These are phyloP conservation scores for Hyperoplus immaculatus DNA, from an alignment of 2,797 vertebrate species.

Conservation along the genomic window DNA sequence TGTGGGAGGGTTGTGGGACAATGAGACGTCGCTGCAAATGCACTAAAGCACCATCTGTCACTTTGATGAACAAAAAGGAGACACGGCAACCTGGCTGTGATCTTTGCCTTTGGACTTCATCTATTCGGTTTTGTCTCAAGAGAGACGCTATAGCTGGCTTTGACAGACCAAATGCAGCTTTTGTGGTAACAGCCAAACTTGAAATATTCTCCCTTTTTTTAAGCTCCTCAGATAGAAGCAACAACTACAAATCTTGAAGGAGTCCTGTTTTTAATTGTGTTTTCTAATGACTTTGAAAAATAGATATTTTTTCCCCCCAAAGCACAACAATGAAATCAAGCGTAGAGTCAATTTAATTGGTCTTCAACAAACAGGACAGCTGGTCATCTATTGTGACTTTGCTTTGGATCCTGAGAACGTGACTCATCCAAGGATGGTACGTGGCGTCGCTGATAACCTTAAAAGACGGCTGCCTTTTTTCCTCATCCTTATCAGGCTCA, in stretches of 20 bases:
- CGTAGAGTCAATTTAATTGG: slow-evolving; percentile 32
- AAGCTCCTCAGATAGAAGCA: slow-evolving; percentile 42
- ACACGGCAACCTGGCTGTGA: slow-evolving; percentile 57
- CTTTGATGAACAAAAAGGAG: slow-evolving; percentile 62
- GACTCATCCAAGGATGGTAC: slow-evolving; percentile 50
- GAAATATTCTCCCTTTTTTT: slow-evolving; percentile 47
- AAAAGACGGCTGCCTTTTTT: slow-evolving; percentile 68
- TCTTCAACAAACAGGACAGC: slow-evolving; percentile 44
- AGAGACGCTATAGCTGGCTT: slow-evolving; percentile 34
- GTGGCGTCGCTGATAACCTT: slow-evolving; percentile 73
- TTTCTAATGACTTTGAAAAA: slow-evolving; percentile 44
- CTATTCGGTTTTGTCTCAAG: slow-evolving; percentile 54
- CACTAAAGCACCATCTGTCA: slow-evolving; percentile 61
- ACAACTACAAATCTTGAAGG: slow-evolving; percentile 37
- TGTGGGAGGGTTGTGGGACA: slow-evolving; percentile 30
- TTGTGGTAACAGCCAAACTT: slow-evolving; percentile 58
- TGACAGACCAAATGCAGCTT: slow-evolving; percentile 52
- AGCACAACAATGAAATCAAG: slow-evolving; percentile 43
- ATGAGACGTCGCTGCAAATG: slow-evolving; percentile 51
- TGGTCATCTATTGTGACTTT: slow-evolving; percentile 60
- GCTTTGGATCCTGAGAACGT: slow-evolving; percentile 37
- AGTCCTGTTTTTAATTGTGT: slow-evolving; percentile 37
- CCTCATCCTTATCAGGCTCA: slow-evolving; percentile 72
- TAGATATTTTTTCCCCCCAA: slow-evolving; percentile 16
- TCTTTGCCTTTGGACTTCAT: slow-evolving; percentile 56